phyloP scores from a whole-genome alignment of 2,797 vertebrate genomes.

The Sciurus carolinensis region DNA sequence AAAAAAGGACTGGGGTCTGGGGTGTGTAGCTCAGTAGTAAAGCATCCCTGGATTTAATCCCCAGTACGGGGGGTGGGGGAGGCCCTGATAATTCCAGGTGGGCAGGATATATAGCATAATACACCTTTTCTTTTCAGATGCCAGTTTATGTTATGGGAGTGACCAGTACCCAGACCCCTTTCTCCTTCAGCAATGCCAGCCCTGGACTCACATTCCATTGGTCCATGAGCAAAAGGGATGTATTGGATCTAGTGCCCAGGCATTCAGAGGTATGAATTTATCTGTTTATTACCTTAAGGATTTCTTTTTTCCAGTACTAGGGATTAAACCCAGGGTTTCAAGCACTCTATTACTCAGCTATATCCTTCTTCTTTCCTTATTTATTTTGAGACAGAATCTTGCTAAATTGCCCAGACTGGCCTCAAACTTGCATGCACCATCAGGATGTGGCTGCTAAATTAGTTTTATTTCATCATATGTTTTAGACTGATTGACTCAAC shows the following conservation, averaged over 20 bases:
- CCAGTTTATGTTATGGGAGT: constrained; percentile 89
- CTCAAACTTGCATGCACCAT: too few species aligned
- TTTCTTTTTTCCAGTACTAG: too few species aligned
- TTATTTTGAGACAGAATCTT: too few species aligned
- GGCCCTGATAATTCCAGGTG: too few species aligned
- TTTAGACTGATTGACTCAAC: background rate
- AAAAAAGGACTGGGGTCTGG: too few species aligned
- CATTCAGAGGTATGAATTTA: constrained; percentile 85
- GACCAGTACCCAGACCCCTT: constrained; percentile 88
- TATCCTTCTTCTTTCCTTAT: too few species aligned
- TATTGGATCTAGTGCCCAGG: constrained; percentile 87
- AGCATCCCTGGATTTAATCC: too few species aligned
- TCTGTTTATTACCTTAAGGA: background rate
- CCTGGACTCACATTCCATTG: constrained; percentile 88
- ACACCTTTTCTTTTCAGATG: constrained; percentile 86
- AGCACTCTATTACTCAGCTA: too few species aligned
- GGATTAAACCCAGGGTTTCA: too few species aligned
- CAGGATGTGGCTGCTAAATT: background rate
- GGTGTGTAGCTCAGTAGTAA: too few species aligned
- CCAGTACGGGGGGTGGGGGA: too few species aligned
- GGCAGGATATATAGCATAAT: background rate
- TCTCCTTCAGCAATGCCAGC: constrained; percentile 88
- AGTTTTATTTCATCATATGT: constrained; percentile 27
- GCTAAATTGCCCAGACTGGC: too few species aligned
- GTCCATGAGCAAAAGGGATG: constrained; percentile 88